Base-by-base conservation (phyloP, 2,888 invertebrate species). In the Ophonus ardosiacus region DNA sequence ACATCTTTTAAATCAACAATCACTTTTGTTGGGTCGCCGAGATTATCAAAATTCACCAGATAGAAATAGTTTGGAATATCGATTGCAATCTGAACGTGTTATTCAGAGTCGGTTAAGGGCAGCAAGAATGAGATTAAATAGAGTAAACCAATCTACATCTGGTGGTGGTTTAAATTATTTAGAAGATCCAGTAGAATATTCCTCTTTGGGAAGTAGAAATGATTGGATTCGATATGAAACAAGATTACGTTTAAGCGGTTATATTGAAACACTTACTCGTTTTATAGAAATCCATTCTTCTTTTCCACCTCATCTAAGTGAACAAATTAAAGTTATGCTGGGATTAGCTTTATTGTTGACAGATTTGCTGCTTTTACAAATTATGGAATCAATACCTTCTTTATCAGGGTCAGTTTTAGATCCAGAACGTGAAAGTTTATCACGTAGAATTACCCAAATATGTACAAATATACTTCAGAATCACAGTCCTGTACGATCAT, bases 281-380 rank as follows among this genome's bases (percentile, higher is more conserved):
- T 92, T 92, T 87, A 91, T 93, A 82, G 92, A 92, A 87, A 91
- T 91, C 85, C 90, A 91, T 85, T 89, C 89, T 57, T 88, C 88
- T 74, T 86, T 87, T 76, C 82, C 89, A 38, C 83, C 86, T 87
- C 71, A 68, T 86, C 87, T 38, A 87, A 88, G 68, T 86, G 87
- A 85, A 8, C 89, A 90, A 85, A 89, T 85, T 51, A 85, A 85
- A 85, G 31, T 78, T 18, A 87, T 91, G 43, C 89, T 93, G 1
- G 92, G 92, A 76, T 89, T 93, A 87, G 92, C 92, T 0, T 87
- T 92, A 68, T 90, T 92, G 79, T 87, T 93, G 38, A 92, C 92
- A 10, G 92, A 93, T 87, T 88, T 93, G 15, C 87, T 93, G 59
- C 87, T 93, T 1, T 89, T 92, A 13, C 92, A 93, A 86, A 90